Evolutionary conservation across 37 sponge, comb jelly and placozoan genomes (phyloP), one percentile per base, ranked within the genome.

Genomic region (Bolinopsis microptera): DNA sequence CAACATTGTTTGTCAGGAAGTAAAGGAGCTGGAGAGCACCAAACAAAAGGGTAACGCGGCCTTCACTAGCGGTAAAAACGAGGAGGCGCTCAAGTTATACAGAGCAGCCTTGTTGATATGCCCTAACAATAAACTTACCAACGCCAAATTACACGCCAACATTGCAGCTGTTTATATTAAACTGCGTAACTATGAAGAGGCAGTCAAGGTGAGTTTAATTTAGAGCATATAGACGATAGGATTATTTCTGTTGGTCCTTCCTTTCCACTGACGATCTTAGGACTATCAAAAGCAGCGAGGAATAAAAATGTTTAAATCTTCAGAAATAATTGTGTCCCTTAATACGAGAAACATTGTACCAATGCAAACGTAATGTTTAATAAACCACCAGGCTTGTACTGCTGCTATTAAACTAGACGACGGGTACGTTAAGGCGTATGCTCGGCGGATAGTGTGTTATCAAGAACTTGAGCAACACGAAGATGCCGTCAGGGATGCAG

Each of bases 101-200:
- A 93, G 94, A 39, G 97, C 95, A 23, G 99, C 98, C 2, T 95
- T 99, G 0, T 68, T n/a, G 0, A 94, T 99, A 34, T 98, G 97
- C 83, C 97, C 96, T 0, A 68, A 93, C 70, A 99, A 99, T 92
- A 76, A 35, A 30, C 61, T 69, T 33, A 96, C 96, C 13, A 99
- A 99, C 92, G 96, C 99, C 13, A 99, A 99, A 76, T 94, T 99
- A 21, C 94, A 95, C 92, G 97, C 96, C 72, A 99, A 99, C 93
- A 93, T 96, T 82, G 99, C 97, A 8, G 94, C 97, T 31, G 96
- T 92, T 2, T 34, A 41, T n/a, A 86, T 86, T 40, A 86, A 86
- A 40, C 61, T 41, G 25, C 34, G 30, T 2, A 86, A 86, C 30
- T 86, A 86, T 34, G 61, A 86, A n/a, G 90, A 86, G 3, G 90